phyloP scores from a whole-genome alignment of 53 echinoderm and acorn worm species.

The Zoroaster sp. region DNA sequence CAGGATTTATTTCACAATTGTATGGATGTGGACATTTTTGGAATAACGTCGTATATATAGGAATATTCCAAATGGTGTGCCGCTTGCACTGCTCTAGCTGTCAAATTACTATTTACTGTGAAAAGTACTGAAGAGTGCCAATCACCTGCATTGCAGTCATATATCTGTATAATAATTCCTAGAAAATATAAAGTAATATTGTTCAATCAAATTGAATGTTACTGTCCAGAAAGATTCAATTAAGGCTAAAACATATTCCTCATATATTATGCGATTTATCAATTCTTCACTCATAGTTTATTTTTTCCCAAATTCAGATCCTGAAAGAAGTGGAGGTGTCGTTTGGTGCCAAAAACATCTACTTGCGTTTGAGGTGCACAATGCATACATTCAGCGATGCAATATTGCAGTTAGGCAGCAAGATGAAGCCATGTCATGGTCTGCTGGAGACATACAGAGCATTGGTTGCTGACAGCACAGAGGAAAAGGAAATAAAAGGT shows the following conservation, averaged over 20 bases:
- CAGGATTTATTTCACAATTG: not conserved
- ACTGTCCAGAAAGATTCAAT: too few species aligned
- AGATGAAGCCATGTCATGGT: not conserved
- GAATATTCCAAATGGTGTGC: not conserved
- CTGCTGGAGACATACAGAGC: constrained; percentile 5
- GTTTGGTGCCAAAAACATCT: not conserved
- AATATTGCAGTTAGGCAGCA: not conserved
- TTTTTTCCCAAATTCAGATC: not conserved
- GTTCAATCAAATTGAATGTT: too few species aligned
- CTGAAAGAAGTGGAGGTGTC: not conserved
- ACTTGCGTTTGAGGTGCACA: too few species aligned
- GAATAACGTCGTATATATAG: not conserved
- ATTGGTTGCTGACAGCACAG: too few species aligned
- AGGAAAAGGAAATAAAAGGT: not conserved
- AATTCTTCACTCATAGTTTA: not conserved
- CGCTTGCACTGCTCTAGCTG: too few species aligned
- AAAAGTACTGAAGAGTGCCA: too few species aligned
- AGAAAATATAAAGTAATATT: too few species aligned
- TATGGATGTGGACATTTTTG: not conserved
- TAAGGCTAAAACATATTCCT: too few species aligned
- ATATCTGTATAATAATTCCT: too few species aligned
- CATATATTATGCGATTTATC: not conserved
- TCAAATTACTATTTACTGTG: too few species aligned
- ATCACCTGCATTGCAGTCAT: too few species aligned
- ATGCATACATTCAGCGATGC: too few species aligned